Base-by-base conservation (phyloP, 2,888 invertebrate species). In the Nemapogon koenigi region DNA sequence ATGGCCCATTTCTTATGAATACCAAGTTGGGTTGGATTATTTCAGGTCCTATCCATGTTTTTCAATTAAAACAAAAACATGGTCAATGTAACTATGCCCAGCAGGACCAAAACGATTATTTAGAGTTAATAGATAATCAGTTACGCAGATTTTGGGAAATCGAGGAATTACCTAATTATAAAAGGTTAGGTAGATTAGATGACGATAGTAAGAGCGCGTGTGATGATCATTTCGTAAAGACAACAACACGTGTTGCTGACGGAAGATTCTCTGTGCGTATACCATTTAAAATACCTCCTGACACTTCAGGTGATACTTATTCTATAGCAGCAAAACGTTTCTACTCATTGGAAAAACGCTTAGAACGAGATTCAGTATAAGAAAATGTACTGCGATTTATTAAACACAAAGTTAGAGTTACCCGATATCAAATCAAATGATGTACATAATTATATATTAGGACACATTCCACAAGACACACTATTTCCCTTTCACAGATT, bases 231-330 rank as follows among this genome's bases (percentile, higher is more conserved):
- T 49, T 46, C 28, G 30, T 13, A 1, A 16, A 41, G 22, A 44
- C 43, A 3, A 48, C 49, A 2, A 28, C 25, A 17, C 46, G 45
- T 13, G 32, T 37, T 10, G 28, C 37, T 14, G 36, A 35, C n/a
- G 48, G 46, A 16, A 37, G 47, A 11, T 49, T 45, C 39, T 41
- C 25, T 6, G 47, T 49, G 4, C 41, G 42, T 11, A 46, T 49
- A 7, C 49, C 49, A 4, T 36, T 46, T 6, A 27, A 14, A 4
- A 38, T 44, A 16, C 26, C 46, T 17, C 16, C 41, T 31, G 44
- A 43, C 16, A 22, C 30, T n/a, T 36, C 46, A n/a, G 46, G 47
- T 7, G 43, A 49, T 8, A 43, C 44, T 11, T 43, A 37, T 14
- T 15, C 33, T 6, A 10, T 30, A n/a, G 46, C 49, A 3, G 13